Evolutionary conservation across 2,888 invertebrate genomes (phyloP), one percentile per base, ranked within the genome.

Genomic region (Eurytoma californica): DNA sequence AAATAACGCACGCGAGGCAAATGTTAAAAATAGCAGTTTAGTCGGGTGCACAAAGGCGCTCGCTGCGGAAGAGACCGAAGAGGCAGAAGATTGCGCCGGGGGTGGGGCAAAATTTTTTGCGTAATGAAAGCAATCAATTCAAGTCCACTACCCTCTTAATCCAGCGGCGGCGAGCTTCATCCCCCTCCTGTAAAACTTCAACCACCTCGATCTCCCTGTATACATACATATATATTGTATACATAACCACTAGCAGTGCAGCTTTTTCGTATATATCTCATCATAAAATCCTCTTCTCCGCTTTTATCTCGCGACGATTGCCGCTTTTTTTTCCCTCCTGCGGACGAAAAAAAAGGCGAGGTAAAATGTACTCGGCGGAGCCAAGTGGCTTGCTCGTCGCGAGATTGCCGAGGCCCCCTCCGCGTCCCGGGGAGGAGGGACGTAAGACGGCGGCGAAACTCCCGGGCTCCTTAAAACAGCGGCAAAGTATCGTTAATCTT

Each of bases 101-200:
- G 30, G 20, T 18, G 18, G 58, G 7, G 18, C 20, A 30, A 65
- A 47, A 53, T 69, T 88, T 88, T 63, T 88, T 87, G 86, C 87
- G 87, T 89, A 90, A 89, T 89, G 89, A 89, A 89, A 89, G 90
- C 88, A 89, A 90, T 90, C 89, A 89, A 90, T 90, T 90, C 87
- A 88, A 88, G 87, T 87, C 87, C 84, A 86, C 30, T 30, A 30
- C 84, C 74, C 24, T 28, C 30, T 65, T 57, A 47, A 4, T 20
- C 47, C n/a, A n/a, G n/a, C n/a, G n/a, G n/a, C n/a, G n/a, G n/a
- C n/a, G n/a, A n/a, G n/a, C n/a, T n/a, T n/a, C 24, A 63, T 30
- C 55, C 28, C 49, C 67, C 58, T 66, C 57, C 58, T 39, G 72
- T 72, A 72, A 77, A 61, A 65, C 73, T 65, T 73, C 68, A 30